Percentiles rank a stretch among this genome's conserved stretches.
phyloP scores from a whole-genome alignment of 2,888 invertebrate genomes.

The Hemaris fuciformis region DNA sequence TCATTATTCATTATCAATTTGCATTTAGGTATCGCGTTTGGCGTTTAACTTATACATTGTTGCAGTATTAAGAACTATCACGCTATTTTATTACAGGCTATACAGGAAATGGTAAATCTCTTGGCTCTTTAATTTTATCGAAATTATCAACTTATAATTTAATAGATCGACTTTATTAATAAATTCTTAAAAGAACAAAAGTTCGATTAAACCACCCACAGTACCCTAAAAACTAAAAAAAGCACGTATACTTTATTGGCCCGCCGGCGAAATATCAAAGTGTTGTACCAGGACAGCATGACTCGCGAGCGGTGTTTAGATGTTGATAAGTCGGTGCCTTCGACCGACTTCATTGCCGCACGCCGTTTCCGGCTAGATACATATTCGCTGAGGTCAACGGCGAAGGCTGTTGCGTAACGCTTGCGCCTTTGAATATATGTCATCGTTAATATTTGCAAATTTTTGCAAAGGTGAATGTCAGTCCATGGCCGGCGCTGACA shows the following conservation, averaged over 20 bases:
- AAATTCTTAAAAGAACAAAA: neutral
- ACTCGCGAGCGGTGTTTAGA: slow-evolving; percentile 57
- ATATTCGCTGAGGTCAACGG: slow-evolving; percentile 41
- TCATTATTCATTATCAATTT: neutral
- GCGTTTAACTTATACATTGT: too few relatives aligned
- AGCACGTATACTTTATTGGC: slow-evolving; percentile 54
- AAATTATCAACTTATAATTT: neutral
- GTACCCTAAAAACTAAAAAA: slow-evolving; percentile 18
- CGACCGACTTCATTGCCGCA: slow-evolving; percentile 69
- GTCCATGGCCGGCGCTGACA: slow-evolving; percentile 19
- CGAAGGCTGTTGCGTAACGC: slow-evolving; percentile 31
- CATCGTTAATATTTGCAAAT: slow-evolving; percentile 33
- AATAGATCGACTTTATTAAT: neutral
- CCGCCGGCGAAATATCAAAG: slow-evolving; percentile 67
- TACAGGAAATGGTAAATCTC: too few relatives aligned
- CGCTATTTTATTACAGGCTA: too few relatives aligned
- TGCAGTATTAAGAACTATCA: too few relatives aligned
- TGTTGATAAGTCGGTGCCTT: slow-evolving; percentile 64
- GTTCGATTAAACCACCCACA: slow-evolving; percentile 21
- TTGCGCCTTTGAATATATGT: slow-evolving; percentile 31
- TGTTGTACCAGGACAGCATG: slow-evolving; percentile 60
- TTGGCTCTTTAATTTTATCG: neutral
- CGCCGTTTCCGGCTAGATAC: slow-evolving; percentile 65
- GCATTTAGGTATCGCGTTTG: neutral
- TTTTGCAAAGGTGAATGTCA: slow-evolving; percentile 28